A percentile compares a stretch with the other conserved stretches of the same genome.
These are phyloP conservation scores for Latrodectus elegans DNA, from an alignment of 2,888 invertebrate species.

Conservation along the genomic window DNA sequence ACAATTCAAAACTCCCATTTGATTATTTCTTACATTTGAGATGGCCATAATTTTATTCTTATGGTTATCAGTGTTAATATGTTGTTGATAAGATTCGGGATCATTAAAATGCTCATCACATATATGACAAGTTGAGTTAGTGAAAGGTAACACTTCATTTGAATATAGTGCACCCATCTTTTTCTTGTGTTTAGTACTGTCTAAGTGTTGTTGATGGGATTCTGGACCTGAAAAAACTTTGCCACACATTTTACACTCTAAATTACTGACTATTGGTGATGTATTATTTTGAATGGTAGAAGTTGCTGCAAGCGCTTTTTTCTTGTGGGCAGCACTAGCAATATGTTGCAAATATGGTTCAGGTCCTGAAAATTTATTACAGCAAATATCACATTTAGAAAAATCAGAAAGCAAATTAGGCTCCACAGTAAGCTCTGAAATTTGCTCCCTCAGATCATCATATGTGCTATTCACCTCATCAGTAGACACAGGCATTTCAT, in stretches of 20 bases:
- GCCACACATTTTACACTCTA: too few species aligned
- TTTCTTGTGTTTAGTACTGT: too few species aligned
- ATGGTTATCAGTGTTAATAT: not conserved
- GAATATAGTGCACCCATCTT: too few species aligned
- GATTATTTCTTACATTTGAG: too few species aligned
- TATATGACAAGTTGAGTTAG: not conserved
- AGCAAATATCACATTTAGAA: not conserved
- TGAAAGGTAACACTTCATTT: not conserved
- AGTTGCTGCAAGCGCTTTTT: not conserved
- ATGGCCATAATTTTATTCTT: not conserved
- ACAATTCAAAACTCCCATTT: not conserved
- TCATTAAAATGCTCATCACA: not conserved
- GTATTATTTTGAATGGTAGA: too few species aligned
- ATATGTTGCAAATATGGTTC: conserved; percentile 12
- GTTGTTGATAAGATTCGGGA: conserved; percentile 3
- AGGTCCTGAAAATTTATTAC: conserved; percentile 1
- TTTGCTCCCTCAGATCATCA: not conserved
- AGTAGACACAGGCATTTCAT: not conserved
- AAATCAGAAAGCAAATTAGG: not conserved
- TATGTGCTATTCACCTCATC: not conserved
- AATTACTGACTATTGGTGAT: too few species aligned
- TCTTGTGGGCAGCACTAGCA: conserved; percentile 1
- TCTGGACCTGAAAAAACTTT: too few species aligned
- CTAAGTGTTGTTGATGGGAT: too few species aligned
- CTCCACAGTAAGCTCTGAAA: not conserved